Percentiles rank a stretch among this genome's conserved stretches.
Conservation (phyloP, 2,113 vertebrate species). For the Otolemur garnettii region DNA sequence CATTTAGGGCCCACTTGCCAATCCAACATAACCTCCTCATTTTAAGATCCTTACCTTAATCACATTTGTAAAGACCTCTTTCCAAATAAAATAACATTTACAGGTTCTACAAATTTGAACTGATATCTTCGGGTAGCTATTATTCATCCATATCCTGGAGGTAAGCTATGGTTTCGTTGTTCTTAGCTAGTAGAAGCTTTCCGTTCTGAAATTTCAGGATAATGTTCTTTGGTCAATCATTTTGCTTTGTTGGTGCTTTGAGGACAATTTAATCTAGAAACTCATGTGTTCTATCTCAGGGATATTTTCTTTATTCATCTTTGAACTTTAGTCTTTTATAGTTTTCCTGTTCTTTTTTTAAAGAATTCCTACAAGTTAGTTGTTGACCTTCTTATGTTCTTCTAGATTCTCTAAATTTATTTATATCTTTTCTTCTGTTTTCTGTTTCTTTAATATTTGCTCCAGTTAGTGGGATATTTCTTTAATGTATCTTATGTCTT, state of each 20-base stretch:
- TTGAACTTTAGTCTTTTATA: background rate
- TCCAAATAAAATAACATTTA: background rate
- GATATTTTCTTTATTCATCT: constrained; percentile 34
- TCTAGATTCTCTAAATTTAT: background rate
- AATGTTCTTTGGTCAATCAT: background rate
- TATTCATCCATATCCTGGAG: background rate
- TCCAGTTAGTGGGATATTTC: background rate
- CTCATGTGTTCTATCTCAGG: background rate
- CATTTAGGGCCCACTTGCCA: background rate
- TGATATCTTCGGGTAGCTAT: background rate
- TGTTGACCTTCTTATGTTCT: background rate
- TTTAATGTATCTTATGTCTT: background rate
- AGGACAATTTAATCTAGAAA: background rate
- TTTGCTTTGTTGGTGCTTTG: constrained; percentile 35
- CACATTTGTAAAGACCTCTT: background rate
- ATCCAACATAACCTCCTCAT: background rate
- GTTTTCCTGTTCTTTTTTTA: background rate
- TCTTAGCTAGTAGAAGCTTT: background rate
- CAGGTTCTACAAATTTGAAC: background rate
- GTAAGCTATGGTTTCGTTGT: background rate
- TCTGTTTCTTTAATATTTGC: constrained; percentile 31
- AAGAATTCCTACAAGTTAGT: background rate
- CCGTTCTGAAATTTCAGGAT: background rate
- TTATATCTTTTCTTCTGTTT: background rate
- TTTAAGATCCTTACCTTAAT: background rate